These are phyloP conservation scores for Scylla paramamosain DNA, from an alignment of 1,140 invertebrate species.

Conservation along the genomic window DNA sequence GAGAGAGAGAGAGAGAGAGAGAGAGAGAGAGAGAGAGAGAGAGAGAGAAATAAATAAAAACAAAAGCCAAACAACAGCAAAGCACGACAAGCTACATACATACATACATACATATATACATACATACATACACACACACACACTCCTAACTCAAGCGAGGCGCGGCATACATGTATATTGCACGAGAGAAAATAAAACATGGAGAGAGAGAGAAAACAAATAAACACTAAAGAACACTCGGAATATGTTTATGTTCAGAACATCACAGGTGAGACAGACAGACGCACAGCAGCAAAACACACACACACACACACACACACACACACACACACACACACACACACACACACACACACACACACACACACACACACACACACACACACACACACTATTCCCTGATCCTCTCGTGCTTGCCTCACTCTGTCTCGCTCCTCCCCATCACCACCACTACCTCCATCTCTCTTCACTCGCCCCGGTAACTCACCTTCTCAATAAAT, in stretches of 20 bases:
- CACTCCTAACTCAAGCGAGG: neutral
- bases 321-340: neutral
- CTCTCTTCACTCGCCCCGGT: neutral
- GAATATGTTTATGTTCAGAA: neutral
- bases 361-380: neutral
- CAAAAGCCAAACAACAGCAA: no score
- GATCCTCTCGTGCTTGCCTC: neutral
- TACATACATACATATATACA: neutral
- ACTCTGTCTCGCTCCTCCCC: neutral
- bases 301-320: neutral
- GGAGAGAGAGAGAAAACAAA: constrained; percentile 6
- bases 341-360: neutral
- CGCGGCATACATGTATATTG: neutral
- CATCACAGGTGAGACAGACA: neutral
- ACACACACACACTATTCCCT: neutral
- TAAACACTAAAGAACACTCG: neutral
- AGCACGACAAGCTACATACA: neutral
- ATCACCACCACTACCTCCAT: neutral
- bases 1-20: no score
- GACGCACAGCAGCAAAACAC: neutral
- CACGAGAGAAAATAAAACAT: neutral
- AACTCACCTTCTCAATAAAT: neutral
- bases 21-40: neutral
- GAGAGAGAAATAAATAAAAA: neutral
- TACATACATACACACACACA: neutral